These are phyloP conservation scores for Nomada ruficornis DNA, from an alignment of 2,888 invertebrate genomes.

Conservation along the genomic window DNA sequence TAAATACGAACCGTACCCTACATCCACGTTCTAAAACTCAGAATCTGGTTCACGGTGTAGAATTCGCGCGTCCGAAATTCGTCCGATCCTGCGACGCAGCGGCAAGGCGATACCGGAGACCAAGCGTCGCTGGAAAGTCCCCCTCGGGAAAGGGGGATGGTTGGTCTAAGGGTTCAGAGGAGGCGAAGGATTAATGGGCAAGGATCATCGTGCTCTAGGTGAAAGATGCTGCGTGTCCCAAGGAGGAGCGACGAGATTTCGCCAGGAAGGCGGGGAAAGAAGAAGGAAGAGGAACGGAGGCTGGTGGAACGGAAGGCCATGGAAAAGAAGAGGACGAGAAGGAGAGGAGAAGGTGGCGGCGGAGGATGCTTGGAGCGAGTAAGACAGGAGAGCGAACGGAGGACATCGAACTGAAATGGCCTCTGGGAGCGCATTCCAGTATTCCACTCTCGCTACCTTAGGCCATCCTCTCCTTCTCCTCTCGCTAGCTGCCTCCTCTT, in stretches of 20 bases:
- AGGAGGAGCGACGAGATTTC: conserved; percentile 30
- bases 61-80: not conserved
- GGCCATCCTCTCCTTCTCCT: conserved; percentile 70
- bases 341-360: conserved; percentile 41
- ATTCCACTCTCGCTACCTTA: conserved; percentile 82
- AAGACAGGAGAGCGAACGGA: conserved; percentile 80
- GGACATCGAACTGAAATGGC: conserved; percentile 84
- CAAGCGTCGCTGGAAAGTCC: conserved; percentile 6
- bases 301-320: conserved; percentile 31
- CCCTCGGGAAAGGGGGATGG: conserved; percentile 18
- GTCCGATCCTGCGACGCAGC: not conserved
- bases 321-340: conserved; percentile 42
- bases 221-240: conserved; percentile 70
- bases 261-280: conserved; percentile 21
- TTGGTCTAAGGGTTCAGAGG: conserved; percentile 45
- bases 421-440: conserved; percentile 83
- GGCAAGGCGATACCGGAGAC: not conserved
- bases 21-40: not conserved
- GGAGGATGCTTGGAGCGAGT: conserved; percentile 68
- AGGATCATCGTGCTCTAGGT: conserved; percentile 68
- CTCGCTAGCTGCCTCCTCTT: conserved; percentile 47
- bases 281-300: conserved; percentile 21
- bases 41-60: not conserved
- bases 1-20: not conserved
- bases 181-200: conserved; percentile 67